phyloP scores from a whole-genome alignment of 2,888 invertebrate species.

The Acutogordius australiensis region DNA sequence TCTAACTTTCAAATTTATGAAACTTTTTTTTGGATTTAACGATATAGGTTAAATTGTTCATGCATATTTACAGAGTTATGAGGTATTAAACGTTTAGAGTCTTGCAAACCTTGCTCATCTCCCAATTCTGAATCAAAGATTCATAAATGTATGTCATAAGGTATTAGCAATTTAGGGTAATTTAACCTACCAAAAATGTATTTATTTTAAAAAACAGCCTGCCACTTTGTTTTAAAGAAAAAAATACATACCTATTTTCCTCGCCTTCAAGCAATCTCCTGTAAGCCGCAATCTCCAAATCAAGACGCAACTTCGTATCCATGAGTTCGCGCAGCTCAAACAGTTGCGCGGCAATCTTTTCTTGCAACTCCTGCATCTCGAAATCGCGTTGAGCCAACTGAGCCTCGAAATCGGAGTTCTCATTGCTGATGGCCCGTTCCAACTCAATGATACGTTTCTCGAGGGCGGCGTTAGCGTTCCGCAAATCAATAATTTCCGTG shows the following conservation, averaged over 20 bases:
- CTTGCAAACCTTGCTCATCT: too few species aligned
- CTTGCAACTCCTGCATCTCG: conserved; percentile 13
- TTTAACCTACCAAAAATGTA: too few species aligned
- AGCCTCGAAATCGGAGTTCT: conserved; percentile 12
- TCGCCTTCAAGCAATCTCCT: conserved; percentile 30
- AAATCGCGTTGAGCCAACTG: neutral
- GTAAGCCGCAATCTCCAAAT: conserved; percentile 31
- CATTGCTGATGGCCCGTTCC: conserved; percentile 9
- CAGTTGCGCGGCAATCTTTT: conserved; percentile 12
- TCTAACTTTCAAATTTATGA: too few species aligned
- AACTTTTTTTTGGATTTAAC: too few species aligned
- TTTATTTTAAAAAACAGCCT: too few species aligned
- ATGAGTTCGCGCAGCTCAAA: conserved; percentile 23
- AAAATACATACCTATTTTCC: conserved; percentile 24
- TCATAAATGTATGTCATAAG: too few species aligned
- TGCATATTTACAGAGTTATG: too few species aligned
- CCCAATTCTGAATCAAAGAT: too few species aligned
- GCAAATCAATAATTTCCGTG: conserved; percentile 12
- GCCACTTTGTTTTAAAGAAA: neutral
- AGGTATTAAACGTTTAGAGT: too few species aligned
- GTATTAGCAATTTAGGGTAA: too few species aligned
- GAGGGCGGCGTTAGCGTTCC: conserved; percentile 7
- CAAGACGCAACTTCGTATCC: conserved; percentile 29
- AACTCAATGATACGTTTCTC: conserved; percentile 8
- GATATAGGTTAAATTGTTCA: too few species aligned